phyloP scores from a whole-genome alignment of 2,888 invertebrate species.

The Calameuta filiformis region DNA sequence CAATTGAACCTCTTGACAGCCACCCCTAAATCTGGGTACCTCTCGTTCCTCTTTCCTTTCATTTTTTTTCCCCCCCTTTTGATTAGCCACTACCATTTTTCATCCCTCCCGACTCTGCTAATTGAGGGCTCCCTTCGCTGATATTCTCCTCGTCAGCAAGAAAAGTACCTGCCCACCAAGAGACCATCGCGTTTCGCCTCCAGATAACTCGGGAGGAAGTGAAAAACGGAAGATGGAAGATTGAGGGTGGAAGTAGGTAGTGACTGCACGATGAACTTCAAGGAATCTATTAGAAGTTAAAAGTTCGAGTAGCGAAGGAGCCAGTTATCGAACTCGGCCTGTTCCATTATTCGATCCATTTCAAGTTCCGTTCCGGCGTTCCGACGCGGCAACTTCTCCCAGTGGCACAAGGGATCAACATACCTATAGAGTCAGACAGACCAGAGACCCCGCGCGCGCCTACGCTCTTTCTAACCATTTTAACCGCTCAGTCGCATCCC shows the following conservation, averaged over 20 bases:
- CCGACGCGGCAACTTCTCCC: background rate
- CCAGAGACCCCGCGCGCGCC: background rate
- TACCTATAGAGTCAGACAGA: background rate
- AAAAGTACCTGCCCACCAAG: background rate
- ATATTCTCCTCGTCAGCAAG: slow-evolving; percentile 18
- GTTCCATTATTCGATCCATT: slow-evolving; percentile 43
- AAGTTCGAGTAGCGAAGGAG: slow-evolving; percentile 25
- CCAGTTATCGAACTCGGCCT: slow-evolving; percentile 35
- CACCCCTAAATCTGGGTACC: background rate
- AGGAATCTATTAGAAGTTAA: slow-evolving; percentile 4
- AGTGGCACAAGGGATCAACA: background rate
- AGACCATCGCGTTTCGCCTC: background rate
- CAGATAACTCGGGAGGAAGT: background rate
- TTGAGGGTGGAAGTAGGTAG: background rate
- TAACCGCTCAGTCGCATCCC: background rate
- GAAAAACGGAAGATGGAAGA: background rate
- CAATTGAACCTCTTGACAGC: background rate
- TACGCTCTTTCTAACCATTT: background rate
- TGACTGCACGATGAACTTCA: background rate
- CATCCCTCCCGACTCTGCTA: slow-evolving; percentile 44
- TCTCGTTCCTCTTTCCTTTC: slow-evolving; percentile 13
- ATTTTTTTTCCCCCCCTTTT: slow-evolving; percentile 8
- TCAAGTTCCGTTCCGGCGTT: slow-evolving; percentile 40
- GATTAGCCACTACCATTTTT: slow-evolving; percentile 36
- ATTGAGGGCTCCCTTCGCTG: slow-evolving; percentile 43